phyloP scores from a whole-genome alignment of 2,797 vertebrate species.

The Anas bernieri region DNA sequence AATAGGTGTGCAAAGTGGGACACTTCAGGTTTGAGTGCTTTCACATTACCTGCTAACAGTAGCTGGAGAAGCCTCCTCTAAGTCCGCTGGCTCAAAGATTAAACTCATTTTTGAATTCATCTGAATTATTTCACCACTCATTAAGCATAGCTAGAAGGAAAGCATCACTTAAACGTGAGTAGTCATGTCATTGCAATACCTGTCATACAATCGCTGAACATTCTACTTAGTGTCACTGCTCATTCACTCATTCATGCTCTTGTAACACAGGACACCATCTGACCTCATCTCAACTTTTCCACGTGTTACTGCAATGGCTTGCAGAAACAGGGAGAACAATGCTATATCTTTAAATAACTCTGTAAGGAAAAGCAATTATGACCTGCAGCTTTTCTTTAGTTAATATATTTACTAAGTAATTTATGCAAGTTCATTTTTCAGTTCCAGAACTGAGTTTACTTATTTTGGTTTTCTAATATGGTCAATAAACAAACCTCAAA shows the following conservation, averaged over 20 bases:
- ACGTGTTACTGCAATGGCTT: not conserved
- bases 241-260: not conserved
- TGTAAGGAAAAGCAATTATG: not conserved
- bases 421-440: not conserved
- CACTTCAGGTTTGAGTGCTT: not conserved
- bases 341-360: not conserved
- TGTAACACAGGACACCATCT: not conserved
- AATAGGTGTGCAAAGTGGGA: not conserved
- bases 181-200: not conserved
- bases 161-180: slow-evolving; percentile 12
- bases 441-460: not conserved
- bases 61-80: slow-evolving; percentile 94
- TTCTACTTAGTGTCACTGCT: not conserved
- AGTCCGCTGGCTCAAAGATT: slow-evolving; percentile 92
- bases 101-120: slow-evolving; percentile 95
- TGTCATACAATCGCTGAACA: not conserved
- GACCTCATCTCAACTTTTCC: not conserved
- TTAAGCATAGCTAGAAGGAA: slow-evolving; percentile 88
- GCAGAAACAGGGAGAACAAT: not conserved
- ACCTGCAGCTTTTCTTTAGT: not conserved
- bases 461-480: not conserved
- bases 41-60: slow-evolving; percentile 90
- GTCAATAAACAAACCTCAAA: not conserved
- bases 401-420: not conserved
- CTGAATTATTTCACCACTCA: slow-evolving; percentile 98